A percentile compares a stretch with the other conserved stretches of the same genome.
phyloP scores from a whole-genome alignment of 2,888 invertebrate genomes.

The Phoenoteleia sp. region DNA sequence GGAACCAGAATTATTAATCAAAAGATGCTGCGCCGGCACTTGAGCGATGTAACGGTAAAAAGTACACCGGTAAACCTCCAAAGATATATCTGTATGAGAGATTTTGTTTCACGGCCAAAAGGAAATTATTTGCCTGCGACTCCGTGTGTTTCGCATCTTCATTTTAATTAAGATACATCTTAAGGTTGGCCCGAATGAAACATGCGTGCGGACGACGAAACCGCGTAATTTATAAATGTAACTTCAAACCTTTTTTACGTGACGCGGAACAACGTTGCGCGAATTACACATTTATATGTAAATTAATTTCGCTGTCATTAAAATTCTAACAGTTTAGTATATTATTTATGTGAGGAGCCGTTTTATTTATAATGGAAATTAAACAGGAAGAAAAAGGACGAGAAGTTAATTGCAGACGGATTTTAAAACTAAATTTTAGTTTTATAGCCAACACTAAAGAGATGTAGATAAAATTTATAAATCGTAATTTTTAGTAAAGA shows the following conservation, averaged over 20 bases:
- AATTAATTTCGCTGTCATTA: slow-evolving; percentile 46
- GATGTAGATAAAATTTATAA: too few species aligned
- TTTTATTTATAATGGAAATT: slow-evolving; percentile 39
- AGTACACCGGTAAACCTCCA: slow-evolving; percentile 76
- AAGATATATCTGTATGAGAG: slow-evolving; percentile 75
- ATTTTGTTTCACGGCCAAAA: slow-evolving; percentile 82
- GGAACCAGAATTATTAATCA: slow-evolving; percentile 83
- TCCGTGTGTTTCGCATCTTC: slow-evolving; percentile 43
- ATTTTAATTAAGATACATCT: slow-evolving; percentile 69
- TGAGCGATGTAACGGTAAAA: slow-evolving; percentile 83
- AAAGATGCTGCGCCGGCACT: slow-evolving; percentile 79
- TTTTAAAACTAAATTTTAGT: too few species aligned
- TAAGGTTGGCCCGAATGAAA: slow-evolving; percentile 53
- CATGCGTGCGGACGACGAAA: slow-evolving; percentile 54
- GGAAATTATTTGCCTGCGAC: slow-evolving; percentile 76
- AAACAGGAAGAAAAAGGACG: slow-evolving; percentile 12
- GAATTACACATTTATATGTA: slow-evolving; percentile 59
- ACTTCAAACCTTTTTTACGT: slow-evolving; percentile 43
- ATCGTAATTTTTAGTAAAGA: too few species aligned
- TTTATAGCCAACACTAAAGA: too few species aligned
- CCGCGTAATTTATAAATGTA: slow-evolving; percentile 57
- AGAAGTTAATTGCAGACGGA: slow-evolving; percentile 18
- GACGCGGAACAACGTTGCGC: slow-evolving; percentile 42
- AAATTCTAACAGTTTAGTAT: slow-evolving; percentile 35
- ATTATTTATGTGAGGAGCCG: slow-evolving; percentile 35